Evolutionary conservation across 2,113 vertebrate species (phyloP).

Genomic region (Scomber colias): DNA sequence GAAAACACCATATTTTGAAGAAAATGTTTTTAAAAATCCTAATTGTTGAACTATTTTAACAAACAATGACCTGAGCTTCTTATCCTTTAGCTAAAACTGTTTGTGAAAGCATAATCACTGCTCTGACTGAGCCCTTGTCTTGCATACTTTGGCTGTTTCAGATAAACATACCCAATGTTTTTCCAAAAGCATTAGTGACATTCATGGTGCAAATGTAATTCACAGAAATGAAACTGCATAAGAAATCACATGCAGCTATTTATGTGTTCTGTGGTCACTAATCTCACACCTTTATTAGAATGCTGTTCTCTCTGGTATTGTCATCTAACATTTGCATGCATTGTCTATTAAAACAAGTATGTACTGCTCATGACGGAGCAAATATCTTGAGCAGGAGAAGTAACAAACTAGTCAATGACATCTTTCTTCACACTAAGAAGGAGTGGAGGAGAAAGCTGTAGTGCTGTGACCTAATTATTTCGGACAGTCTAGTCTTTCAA

Average conservation of each 20-base stretch:
- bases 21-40: background rate
- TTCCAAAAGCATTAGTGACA: conserved; percentile 43
- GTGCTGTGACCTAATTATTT: conserved; percentile 61
- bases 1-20: background rate
- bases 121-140: conserved; percentile 20
- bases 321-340: background rate
- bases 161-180: conserved; percentile 58
- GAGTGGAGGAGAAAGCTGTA: background rate
- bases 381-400: background rate
- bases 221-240: background rate
- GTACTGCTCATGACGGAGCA: background rate
- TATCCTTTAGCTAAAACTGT: conserved; percentile 6
- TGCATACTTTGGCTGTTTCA: conserved; percentile 19
- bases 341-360: background rate
- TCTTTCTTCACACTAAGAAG: conserved; percentile 26
- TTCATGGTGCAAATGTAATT: background rate
- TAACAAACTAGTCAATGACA: background rate
- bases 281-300: background rate
- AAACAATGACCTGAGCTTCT: conserved; percentile 24
- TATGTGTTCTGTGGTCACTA: background rate
- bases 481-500: conserved; percentile 20
- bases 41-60: background rate
- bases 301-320: background rate
- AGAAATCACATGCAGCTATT: background rate
- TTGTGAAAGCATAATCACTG: conserved; percentile 40